Evolutionary conservation across 2,113 vertebrate genomes (phyloP), one percentile per base, ranked within the genome.

Genomic region (Limnothrissa miodon): DNA sequence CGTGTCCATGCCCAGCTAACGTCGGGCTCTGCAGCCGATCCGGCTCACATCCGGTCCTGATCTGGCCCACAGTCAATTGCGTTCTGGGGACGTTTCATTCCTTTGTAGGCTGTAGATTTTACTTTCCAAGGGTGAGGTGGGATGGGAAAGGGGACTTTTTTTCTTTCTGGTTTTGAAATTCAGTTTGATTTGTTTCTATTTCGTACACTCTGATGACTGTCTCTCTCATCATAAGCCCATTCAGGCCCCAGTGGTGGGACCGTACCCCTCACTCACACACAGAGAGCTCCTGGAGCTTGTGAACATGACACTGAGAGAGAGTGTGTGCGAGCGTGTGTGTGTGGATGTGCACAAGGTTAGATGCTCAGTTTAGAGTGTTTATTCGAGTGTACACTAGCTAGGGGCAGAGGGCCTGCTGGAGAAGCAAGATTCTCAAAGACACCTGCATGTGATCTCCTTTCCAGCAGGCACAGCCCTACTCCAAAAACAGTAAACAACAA

Each of bases 201-300:
- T 70, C 1, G 33, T 3, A 53, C 59, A 66, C 59, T 66, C 59
- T 56, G 78, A 25, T 44, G 45, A 13, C 9, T 11, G 33, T 33
- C 48, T 62, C 25, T 85, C 29, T 85, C 13, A 80, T 59, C 81
- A 85, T 5, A 33, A 44, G 81, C 48, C 79, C 45, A 62, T 66
- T 46, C 53, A 78, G 1, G 81, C 59, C 56, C 79, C 80, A n/a
- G 33, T 36, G 9, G 48, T 42, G 66, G 82, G 78, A 78, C 78
- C 62, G 10, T 15, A 70, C 62, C 59, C 23, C 59, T 29, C 59
- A 29, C 59, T 29, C 53, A 21, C 53, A 56, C 23, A 62, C 2
- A 62, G n/a, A 62, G 5, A 62, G 25, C 7, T 62, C 23, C 6
- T 62, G 2, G 10, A 62, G 10, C 59, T 23, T n/a, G 6, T 62